A percentile compares a stretch with the other conserved stretches of the same genome.
phyloP scores from a whole-genome alignment of 2,797 vertebrate species.

The Anguilla anguilla region DNA sequence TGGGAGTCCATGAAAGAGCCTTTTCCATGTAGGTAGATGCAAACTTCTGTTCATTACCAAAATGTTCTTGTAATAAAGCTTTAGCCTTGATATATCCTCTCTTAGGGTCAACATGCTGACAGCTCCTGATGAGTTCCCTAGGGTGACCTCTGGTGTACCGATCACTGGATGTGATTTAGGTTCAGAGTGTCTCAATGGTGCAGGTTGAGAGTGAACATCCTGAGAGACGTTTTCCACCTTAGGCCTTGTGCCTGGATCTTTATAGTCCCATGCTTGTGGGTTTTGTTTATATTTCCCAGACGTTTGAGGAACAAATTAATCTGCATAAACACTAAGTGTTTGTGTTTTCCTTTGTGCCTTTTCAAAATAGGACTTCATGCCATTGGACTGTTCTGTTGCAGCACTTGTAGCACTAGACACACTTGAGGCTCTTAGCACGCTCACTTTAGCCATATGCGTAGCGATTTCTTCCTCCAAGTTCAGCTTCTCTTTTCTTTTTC shows the following conservation, averaged over 20 bases:
- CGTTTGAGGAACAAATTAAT: neutral
- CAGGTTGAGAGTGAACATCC: neutral
- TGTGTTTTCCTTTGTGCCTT: neutral
- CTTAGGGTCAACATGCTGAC: conserved; percentile 33
- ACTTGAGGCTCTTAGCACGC: neutral
- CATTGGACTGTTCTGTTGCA: neutral
- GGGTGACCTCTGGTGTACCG: conserved; percentile 27
- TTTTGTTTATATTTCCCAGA: neutral
- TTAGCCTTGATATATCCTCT: conserved; percentile 45
- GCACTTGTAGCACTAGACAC: conserved; percentile 1
- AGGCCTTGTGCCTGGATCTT: neutral
- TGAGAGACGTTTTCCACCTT: neutral
- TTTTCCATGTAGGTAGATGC: neutral
- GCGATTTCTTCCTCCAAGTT: conserved; percentile 15
- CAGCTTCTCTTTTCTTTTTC: conserved; percentile 5
- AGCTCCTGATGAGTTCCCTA: conserved; percentile 38
- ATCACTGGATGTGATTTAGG: conserved; percentile 4
- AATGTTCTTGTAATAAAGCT: conserved; percentile 7
- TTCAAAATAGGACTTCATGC: neutral
- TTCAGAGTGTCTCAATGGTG: too few relatives aligned
- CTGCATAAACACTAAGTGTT: neutral
- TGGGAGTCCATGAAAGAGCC: conserved; percentile 32
- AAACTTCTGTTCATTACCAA: too few relatives aligned
- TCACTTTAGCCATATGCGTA: too few relatives aligned
- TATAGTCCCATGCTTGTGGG: neutral